Conservation (phyloP, 2,888 invertebrate genomes). For the Torymus texanus region DNA sequence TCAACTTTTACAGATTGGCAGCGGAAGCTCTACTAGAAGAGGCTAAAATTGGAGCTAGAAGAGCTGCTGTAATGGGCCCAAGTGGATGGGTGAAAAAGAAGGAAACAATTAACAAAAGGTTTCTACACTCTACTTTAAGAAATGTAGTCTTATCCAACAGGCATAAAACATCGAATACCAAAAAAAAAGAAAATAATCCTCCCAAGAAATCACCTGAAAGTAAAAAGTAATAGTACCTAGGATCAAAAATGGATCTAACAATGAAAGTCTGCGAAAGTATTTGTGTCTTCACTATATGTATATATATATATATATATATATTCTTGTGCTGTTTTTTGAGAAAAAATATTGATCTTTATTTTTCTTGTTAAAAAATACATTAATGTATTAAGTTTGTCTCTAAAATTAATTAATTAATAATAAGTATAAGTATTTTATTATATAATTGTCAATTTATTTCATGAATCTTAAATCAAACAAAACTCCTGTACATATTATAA, state of each 20-base stretch:
- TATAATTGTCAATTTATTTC: slow-evolving; percentile 28
- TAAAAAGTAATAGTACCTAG: slow-evolving; percentile 4
- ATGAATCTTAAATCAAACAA: slow-evolving; percentile 16
- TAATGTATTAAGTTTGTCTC: slow-evolving; percentile 10
- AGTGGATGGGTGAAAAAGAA: slow-evolving; percentile 73
- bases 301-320: slow-evolving; percentile 25
- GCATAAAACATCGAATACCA: slow-evolving; percentile 33
- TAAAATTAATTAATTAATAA: slow-evolving; percentile 4
- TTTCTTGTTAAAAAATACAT: slow-evolving; percentile 10
- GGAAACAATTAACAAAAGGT: slow-evolving; percentile 72
- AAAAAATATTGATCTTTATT: slow-evolving; percentile 6
- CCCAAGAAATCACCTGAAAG: slow-evolving; percentile 26
- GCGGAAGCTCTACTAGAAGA: slow-evolving; percentile 72
- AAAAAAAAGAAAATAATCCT: slow-evolving; percentile 37
- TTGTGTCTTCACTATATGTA: slow-evolving; percentile 8
- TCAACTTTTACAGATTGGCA: slow-evolving; percentile 64
- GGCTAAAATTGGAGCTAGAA: slow-evolving; percentile 70
- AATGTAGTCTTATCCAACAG: slow-evolving; percentile 71
- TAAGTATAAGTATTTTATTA: slow-evolving; percentile 26
- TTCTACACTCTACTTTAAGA: slow-evolving; percentile 70
- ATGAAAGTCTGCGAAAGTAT: slow-evolving; percentile 22
- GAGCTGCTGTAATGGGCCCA: slow-evolving; percentile 72
- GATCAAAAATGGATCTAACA: neutral
- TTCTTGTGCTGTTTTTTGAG: neutral
- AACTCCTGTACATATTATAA: slow-evolving; percentile 5